Evolutionary conservation across 2,797 vertebrate genomes (phyloP).

Genomic region (Poecilia gillii): DNA sequence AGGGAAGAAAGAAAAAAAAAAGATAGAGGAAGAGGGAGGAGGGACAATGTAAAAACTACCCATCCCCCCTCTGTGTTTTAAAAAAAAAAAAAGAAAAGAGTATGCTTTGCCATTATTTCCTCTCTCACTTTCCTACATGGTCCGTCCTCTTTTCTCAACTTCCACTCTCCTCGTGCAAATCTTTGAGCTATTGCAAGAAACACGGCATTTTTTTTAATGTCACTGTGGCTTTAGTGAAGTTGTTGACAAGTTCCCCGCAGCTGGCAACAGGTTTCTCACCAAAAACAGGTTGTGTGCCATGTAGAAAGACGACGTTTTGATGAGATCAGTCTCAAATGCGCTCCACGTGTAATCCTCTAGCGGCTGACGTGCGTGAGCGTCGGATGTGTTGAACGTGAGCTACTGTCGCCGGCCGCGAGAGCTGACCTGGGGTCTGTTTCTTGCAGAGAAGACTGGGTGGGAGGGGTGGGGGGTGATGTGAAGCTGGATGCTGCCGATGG

Average conservation of each 20-base stretch:
- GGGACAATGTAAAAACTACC: slow-evolving; percentile 70
- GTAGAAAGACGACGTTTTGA: slow-evolving; percentile 7
- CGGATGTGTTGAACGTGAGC: slow-evolving; percentile 67
- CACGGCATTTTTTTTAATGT: neutral
- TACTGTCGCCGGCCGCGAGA: slow-evolving; percentile 55
- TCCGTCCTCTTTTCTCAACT: slow-evolving; percentile 36
- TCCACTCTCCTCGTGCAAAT: slow-evolving; percentile 9
- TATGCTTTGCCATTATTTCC: slow-evolving; percentile 73
- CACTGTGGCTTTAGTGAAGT: neutral
- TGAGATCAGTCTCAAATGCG: slow-evolving; percentile 4
- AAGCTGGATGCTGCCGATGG: slow-evolving; percentile 35
- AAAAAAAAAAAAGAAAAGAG: slow-evolving; percentile 56
- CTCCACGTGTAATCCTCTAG: slow-evolving; percentile 17
- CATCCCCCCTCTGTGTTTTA: slow-evolving; percentile 66
- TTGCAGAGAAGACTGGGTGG: slow-evolving; percentile 40
- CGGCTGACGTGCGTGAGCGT: slow-evolving; percentile 44
- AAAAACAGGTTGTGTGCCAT: neutral
- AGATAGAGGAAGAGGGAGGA: slow-evolving; percentile 76
- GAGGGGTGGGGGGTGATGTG: slow-evolving; percentile 53
- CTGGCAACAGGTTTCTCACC: slow-evolving; percentile 64
- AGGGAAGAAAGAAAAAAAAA: slow-evolving; percentile 60
- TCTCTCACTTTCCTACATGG: slow-evolving; percentile 64
- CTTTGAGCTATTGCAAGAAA: slow-evolving; percentile 1
- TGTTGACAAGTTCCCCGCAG: slow-evolving; percentile 18
- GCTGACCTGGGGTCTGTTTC: slow-evolving; percentile 23